A percentile compares a stretch with the other conserved stretches of the same genome.
Evolutionary conservation across 2,888 invertebrate genomes (phyloP).

Genomic region (Cetonia aurata): DNA sequence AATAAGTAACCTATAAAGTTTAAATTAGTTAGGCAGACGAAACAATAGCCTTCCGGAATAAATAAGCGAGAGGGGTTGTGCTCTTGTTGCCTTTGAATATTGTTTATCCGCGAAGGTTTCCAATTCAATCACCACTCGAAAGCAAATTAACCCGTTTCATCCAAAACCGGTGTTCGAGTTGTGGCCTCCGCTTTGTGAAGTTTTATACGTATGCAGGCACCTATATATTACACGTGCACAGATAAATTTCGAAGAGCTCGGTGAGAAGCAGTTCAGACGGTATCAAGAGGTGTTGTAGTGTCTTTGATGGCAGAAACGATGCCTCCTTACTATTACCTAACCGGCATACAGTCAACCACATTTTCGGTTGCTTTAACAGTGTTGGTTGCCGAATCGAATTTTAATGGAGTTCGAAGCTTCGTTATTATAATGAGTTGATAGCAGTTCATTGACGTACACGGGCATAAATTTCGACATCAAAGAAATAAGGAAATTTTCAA

Average conservation of each 20-base stretch:
- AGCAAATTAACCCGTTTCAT: conserved; percentile 26
- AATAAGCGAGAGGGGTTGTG: conserved; percentile 32
- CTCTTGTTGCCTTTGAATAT: conserved; percentile 31
- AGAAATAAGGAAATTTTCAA: too few relatives aligned
- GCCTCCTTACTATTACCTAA: neutral
- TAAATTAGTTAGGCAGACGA: conserved; percentile 33
- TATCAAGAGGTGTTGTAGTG: conserved; percentile 30
- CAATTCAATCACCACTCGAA: conserved; percentile 36
- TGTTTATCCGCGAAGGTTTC: conserved; percentile 24
- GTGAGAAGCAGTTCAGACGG: conserved; percentile 25
- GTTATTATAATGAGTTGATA: neutral
- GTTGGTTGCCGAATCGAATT: conserved; percentile 1
- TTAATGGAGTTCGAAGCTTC: neutral
- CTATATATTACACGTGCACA: neutral
- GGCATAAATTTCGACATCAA: too few relatives aligned
- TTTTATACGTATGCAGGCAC: conserved; percentile 9
- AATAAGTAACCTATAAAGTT: conserved; percentile 36
- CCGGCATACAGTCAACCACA: neutral
- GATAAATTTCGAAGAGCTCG: conserved; percentile 20
- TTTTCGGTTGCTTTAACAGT: conserved; percentile 9
- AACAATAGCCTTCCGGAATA: conserved; percentile 32
- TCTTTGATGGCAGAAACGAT: conserved; percentile 13
- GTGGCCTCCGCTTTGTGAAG: conserved; percentile 11
- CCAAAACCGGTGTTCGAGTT: neutral
- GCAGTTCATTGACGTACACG: neutral